These are phyloP conservation scores for Gallinago media DNA, from an alignment of 2,113 vertebrate species.

Conservation along the genomic window DNA sequence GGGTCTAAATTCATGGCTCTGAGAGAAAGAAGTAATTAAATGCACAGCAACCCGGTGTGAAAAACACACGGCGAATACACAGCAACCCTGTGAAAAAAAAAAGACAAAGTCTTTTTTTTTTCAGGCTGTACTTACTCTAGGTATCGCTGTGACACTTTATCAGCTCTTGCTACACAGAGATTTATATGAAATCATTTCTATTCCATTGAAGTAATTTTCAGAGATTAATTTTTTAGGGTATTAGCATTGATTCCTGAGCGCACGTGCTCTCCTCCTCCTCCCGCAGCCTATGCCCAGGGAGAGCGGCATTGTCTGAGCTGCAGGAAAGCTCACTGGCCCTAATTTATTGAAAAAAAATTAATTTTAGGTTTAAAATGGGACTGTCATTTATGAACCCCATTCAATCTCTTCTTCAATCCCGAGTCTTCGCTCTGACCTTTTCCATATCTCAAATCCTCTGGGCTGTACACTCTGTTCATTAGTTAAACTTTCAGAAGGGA, in stretches of 20 bases:
- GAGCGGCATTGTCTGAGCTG: neutral
- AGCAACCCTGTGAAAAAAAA: neutral
- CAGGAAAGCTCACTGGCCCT: slow-evolving; percentile 17
- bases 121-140: neutral
- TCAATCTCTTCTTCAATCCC: neutral
- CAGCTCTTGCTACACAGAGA: neutral
- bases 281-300: neutral
- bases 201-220: slow-evolving; percentile 3
- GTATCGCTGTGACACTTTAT: neutral
- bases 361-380: slow-evolving; percentile 24
- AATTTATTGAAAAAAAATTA: slow-evolving; percentile 39
- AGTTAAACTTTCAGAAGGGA: neutral
- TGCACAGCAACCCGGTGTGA: neutral
- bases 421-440: slow-evolving; percentile 23
- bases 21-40: neutral
- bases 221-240: slow-evolving; percentile 32
- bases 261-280: neutral
- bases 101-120: neutral
- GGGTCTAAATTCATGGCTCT: neutral
- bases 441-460: neutral
- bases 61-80: neutral
- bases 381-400: neutral
- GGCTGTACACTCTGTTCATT: neutral
- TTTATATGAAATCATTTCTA: neutral
- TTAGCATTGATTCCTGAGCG: slow-evolving; percentile 9